Evolutionary conservation across 2,888 invertebrate genomes (phyloP), one percentile per base, ranked within the genome.

Genomic region (Protodeltote pygarga): DNA sequence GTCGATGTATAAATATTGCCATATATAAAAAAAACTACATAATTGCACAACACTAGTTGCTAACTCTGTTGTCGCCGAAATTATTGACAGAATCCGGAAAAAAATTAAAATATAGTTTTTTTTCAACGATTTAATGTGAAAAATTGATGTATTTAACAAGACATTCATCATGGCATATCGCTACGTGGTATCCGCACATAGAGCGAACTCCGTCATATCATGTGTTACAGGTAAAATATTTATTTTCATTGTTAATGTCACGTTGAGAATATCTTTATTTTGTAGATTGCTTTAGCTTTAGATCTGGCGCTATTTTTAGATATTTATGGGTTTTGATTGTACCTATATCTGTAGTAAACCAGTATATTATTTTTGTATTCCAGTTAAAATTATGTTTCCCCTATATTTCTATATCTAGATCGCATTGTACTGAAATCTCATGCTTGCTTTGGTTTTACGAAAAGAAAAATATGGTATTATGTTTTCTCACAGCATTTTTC

Each of bases 151-250:
- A 64, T 49, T 5, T 47, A 35, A 55, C 31, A 61, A 61, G 57
- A 62, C 61, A 51, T 49, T 34, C 32, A 81, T 54, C 62, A 96
- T 97, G 96, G 95, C 96, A 75, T 96, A 97, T 91, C 98, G 98
- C 91, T 99, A 99, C 90, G 96, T 99, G 71, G 99, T 99, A 67
- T 99, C 99, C 72, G 99, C 99, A 61, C 99, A 99, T 79, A 99
- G 99, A 92, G 97, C 99, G 23, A 99, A 99, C 8, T 98, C 98
- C 57, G 99, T 99, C 45, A 97, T 97, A 76, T 96, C 98, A 77
- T 98, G 98, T 92, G 96, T 98, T 64, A 98, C 98, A 84, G 99
- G 98, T 98, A 94, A 92, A 82, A 61, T 48, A 19, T 45, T 57
- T 24, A 49, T 61, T 65, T 58, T 54, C 10, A 41, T 24, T 71